Percentiles rank a stretch among this genome's conserved stretches.
Evolutionary conservation across 37 sponge, comb jelly and placozoan genomes (phyloP).

Genomic region (Cladorhizidae sp.): DNA sequence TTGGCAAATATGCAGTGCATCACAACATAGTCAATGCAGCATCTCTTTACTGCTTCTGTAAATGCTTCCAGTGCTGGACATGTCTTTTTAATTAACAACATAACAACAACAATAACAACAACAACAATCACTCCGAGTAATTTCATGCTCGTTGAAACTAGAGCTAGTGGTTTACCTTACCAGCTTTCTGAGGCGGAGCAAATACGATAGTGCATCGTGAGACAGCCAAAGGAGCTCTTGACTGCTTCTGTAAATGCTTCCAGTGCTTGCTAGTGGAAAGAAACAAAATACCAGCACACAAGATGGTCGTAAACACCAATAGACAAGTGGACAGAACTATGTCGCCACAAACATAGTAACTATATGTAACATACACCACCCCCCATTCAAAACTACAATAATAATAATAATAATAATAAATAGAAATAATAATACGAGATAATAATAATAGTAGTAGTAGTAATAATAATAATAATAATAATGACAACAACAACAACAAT

Average conservation of each 20-base stretch:
- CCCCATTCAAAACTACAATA: too few relatives aligned
- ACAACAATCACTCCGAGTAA: too few relatives aligned
- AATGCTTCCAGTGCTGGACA: constrained; percentile 57
- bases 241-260: constrained; percentile 59
- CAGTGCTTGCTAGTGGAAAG: constrained; percentile 34
- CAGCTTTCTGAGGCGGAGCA: constrained; percentile 69
- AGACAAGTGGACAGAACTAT: too few relatives aligned
- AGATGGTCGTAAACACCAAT: too few relatives aligned
- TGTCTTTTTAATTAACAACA: too few relatives aligned
- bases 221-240: constrained; percentile 71
- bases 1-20: constrained; percentile 18
- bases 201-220: constrained; percentile 23
- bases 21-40: constrained; percentile 53
- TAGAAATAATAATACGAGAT: too few relatives aligned
- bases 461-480: neutral
- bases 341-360: too few relatives aligned
- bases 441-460: neutral
- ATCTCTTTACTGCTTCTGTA: constrained; percentile 55
- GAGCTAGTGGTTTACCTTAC: too few relatives aligned
- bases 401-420: too few relatives aligned
- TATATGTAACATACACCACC: too few relatives aligned
- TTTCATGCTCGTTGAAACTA: too few relatives aligned
- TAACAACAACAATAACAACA: neutral
- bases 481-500: neutral
- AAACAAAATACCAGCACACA: too few relatives aligned